Conservation (phyloP, 2,888 invertebrate genomes). For the Acronicta leporina region DNA sequence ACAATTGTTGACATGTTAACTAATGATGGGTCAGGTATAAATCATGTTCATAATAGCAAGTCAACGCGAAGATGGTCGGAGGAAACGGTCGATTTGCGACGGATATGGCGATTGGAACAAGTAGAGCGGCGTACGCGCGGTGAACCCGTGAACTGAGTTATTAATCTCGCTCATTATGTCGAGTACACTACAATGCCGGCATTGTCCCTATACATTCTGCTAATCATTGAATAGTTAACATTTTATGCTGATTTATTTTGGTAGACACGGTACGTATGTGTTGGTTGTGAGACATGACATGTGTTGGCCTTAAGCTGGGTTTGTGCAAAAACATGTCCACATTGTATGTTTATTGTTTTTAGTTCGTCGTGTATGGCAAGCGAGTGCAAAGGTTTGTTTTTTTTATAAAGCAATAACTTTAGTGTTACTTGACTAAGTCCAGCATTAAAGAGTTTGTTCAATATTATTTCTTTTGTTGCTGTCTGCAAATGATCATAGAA, state of each 20-base stretch:
- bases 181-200: slow-evolving; percentile 62
- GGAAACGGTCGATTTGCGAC: slow-evolving; percentile 87
- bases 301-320: slow-evolving; percentile 17
- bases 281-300: slow-evolving; percentile 24
- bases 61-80: slow-evolving; percentile 76
- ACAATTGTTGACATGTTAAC: slow-evolving; percentile 82
- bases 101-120: slow-evolving; percentile 85
- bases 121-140: slow-evolving; percentile 68
- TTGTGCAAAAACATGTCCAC: slow-evolving; percentile 11
- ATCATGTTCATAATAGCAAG: slow-evolving; percentile 84
- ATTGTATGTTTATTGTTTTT: slow-evolving; percentile 23
- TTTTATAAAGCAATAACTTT: background rate
- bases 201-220: slow-evolving; percentile 55
- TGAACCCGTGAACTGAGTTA: slow-evolving; percentile 71
- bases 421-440: background rate
- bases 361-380: slow-evolving; percentile 2
- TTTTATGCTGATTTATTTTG: slow-evolving; percentile 34
- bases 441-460: background rate
- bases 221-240: slow-evolving; percentile 45
- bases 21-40: slow-evolving; percentile 87
- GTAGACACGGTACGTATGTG: slow-evolving; percentile 13
- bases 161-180: slow-evolving; percentile 71
- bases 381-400: slow-evolving; percentile 16
- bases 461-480: background rate
- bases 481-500: slow-evolving; percentile 16